Evolutionary conservation across 2,888 invertebrate species (phyloP).

Genomic region (Nemoura dubitans): DNA sequence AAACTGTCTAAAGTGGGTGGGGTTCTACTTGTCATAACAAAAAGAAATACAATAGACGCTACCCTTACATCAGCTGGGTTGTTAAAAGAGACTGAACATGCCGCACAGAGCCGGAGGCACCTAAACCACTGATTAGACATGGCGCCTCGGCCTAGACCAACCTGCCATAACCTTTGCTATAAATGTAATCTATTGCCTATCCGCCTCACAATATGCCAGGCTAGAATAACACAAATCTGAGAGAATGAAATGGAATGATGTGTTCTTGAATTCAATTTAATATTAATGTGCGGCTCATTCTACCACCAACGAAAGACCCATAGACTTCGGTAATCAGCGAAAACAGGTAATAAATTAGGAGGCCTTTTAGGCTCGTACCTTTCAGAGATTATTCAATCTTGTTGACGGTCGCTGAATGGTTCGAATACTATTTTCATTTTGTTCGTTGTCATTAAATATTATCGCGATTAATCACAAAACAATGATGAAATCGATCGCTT

Average conservation of each 20-base stretch:
- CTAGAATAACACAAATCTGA: not conserved
- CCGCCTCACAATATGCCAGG: not conserved
- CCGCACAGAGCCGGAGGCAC: not conserved
- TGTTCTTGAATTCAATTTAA: not conserved
- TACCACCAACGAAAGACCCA: no score
- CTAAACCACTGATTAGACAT: not conserved
- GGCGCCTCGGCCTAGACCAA: not conserved
- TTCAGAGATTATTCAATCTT: not conserved
- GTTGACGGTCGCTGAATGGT: not conserved
- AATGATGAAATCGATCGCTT: no score
- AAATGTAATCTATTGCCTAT: not conserved
- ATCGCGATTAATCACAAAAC: no score
- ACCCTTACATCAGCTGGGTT: not conserved
- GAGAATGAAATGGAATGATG: not conserved
- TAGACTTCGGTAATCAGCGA: no score
- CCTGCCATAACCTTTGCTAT: not conserved
- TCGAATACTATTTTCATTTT: not conserved
- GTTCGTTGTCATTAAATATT: not conserved
- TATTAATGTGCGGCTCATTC: not conserved
- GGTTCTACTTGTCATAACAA: not conserved
- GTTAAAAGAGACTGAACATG: not conserved
- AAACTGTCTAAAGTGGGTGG: not conserved
- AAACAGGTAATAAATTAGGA: no score
- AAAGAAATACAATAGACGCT: slow-evolving; percentile 7
- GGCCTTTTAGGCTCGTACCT: not conserved